These are phyloP conservation scores for Listrodromus nycthemerus DNA, from an alignment of 2,888 invertebrate genomes.

Conservation along the genomic window DNA sequence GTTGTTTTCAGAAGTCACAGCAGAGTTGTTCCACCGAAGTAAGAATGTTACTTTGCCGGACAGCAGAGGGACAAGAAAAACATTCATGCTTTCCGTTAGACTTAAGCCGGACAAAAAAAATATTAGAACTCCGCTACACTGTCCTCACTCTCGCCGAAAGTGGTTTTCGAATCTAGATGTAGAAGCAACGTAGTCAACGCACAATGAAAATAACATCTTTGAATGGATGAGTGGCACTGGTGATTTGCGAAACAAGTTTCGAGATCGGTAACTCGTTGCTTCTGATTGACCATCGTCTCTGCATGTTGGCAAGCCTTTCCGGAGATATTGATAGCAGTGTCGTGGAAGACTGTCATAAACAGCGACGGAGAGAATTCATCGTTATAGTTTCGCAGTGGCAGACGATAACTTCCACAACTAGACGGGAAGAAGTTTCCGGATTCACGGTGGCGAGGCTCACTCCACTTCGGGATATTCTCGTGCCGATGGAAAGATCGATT, in stretches of 20 bases:
- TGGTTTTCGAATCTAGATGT: conserved; percentile 48
- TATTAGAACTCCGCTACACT: conserved; percentile 50
- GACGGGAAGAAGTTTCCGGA: conserved; percentile 66
- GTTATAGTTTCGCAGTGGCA: conserved; percentile 55
- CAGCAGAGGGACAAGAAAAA: conserved; percentile 60
- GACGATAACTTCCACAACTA: conserved; percentile 64
- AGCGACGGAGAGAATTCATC: background rate
- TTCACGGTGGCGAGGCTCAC: conserved; percentile 71
- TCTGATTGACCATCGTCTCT: background rate
- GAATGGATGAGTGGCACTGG: background rate
- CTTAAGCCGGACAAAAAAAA: conserved; percentile 60
- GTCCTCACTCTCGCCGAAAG: conserved; percentile 37
- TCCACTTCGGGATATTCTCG: conserved; percentile 72
- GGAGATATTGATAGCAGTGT: background rate
- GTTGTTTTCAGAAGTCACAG: background rate
- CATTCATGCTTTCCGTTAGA: conserved; percentile 53
- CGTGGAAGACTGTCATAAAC: background rate
- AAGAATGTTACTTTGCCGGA: conserved; percentile 35
- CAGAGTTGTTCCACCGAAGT: conserved; percentile 6
- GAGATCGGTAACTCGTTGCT: background rate
- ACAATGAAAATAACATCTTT: conserved; percentile 43
- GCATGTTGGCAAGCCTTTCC: background rate
- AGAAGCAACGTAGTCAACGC: conserved; percentile 31
- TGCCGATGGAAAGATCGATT: conserved; percentile 75
- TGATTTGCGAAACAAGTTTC: conserved; percentile 26